Conservation (phyloP, 2,888 invertebrate species). For the Drosophila barbarae region DNA sequence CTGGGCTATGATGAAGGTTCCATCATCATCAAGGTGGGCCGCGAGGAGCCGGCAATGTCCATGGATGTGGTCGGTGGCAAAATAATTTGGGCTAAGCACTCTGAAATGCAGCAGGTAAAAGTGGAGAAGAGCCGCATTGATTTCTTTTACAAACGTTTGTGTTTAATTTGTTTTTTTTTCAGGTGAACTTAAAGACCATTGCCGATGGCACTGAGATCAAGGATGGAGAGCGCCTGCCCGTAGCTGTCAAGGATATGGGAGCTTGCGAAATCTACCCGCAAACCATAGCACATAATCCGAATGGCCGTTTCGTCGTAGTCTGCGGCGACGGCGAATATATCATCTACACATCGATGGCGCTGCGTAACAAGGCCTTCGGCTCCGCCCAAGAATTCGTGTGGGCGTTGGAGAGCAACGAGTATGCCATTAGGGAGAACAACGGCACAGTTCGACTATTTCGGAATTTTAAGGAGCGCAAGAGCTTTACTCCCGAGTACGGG, state of each 20-base stretch:
- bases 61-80: constrained; percentile 99
- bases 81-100: constrained; percentile 99
- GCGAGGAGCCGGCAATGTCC: constrained; percentile 99
- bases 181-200: constrained; percentile 77
- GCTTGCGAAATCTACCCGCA: constrained; percentile 99
- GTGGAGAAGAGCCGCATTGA: not conserved
- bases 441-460: constrained; percentile 96
- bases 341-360: constrained; percentile 99
- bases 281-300: constrained; percentile 98
- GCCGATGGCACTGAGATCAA: constrained; percentile 85
- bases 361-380: constrained; percentile 99
- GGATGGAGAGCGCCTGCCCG: constrained; percentile 95
- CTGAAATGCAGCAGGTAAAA: constrained; percentile 93
- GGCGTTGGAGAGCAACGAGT: constrained; percentile 97
- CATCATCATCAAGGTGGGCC: constrained; percentile 83
- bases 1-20: constrained; percentile 85
- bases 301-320: constrained; percentile 94
- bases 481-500: constrained; percentile 97
- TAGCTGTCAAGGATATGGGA: constrained; percentile 99
- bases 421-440: constrained; percentile 92
- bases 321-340: constrained; percentile 99
- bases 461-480: constrained; percentile 98
- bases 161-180: not conserved
- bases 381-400: constrained; percentile 99
- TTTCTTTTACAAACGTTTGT: not conserved